These are phyloP conservation scores for Steinernema khuongi DNA, from an alignment of 1,140 invertebrate species.

Conservation along the genomic window DNA sequence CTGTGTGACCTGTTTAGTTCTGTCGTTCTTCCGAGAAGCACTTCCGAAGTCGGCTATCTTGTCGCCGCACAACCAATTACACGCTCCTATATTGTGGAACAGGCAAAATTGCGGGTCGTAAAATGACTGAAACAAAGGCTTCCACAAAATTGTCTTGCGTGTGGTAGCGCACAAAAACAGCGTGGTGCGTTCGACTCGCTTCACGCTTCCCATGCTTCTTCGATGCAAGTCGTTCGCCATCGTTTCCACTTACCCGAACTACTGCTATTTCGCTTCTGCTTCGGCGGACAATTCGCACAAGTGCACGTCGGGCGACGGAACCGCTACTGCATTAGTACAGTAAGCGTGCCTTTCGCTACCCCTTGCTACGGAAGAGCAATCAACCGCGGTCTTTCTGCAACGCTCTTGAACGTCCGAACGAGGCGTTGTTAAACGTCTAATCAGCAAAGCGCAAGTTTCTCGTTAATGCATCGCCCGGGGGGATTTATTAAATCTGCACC, in stretches of 20 bases:
- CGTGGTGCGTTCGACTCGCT: not conserved
- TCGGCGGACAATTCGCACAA: not conserved
- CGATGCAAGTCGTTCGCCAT: not conserved
- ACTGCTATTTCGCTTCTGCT: not conserved
- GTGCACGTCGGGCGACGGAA: too few relatives aligned
- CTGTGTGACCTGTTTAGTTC: too few relatives aligned
- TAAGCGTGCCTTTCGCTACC: not conserved
- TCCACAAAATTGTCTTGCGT: slow-evolving; percentile 4
- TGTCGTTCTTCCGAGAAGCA: too few relatives aligned
- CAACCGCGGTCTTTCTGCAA: not conserved
- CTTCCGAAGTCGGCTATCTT: not conserved
- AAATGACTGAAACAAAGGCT: slow-evolving; percentile 12
- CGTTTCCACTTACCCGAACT: not conserved
- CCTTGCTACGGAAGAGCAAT: not conserved
- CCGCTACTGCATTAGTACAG: not conserved
- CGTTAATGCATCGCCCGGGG: not conserved
- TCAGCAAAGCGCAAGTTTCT: slow-evolving; percentile 12
- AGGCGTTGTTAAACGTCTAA: slow-evolving; percentile 6
- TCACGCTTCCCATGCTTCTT: not conserved
- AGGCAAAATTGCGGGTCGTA: not conserved
- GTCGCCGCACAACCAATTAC: not conserved
- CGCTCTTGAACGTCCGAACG: not conserved
- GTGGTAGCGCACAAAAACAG: not conserved
- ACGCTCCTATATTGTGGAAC: not conserved
- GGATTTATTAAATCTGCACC: not conserved